Base-by-base conservation (phyloP, 2,113 vertebrate species). In the Formicarius rufipectus region DNA sequence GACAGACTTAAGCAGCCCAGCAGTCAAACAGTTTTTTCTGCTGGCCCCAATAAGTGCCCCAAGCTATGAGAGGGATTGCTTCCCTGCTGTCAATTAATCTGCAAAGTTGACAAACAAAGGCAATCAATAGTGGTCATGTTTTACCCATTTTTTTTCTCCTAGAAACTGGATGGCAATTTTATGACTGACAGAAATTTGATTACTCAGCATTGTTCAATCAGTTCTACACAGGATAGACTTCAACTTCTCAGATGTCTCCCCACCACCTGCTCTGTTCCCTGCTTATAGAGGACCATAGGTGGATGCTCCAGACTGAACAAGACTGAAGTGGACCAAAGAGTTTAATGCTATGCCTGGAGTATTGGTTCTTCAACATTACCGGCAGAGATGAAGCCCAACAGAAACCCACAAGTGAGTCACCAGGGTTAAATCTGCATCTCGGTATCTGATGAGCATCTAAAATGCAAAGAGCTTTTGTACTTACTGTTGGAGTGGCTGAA, bases 401-500 rank as follows among this genome's bases (percentile, higher is more conserved):
- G 59, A 91, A 91, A 73, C 8, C 14, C 23, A 79, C 33, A 56
- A 0, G 14, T 33, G 42, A 80, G 42, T 39, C 63, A 87, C 25
- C 0, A 1, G 21, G 14, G 44, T 52, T 42, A 84, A 52, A 91
- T 71, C 42, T 50, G 31, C 72, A 71, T 47, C 25, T 31, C 76
- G 0, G 0, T n/a, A 39, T 75, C 20, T 67, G 21, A 45, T 22
- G 12, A 49, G 33, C 4, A 27, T 14, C 68, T 59, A 83, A 83
- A 95, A 49, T 2, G 3, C 21, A 33, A 24, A 5, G 3, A 6
- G 11, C 10, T 37, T 28, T 55, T 85, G 47, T 67, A 89, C 98
- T 98, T 97, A 99, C 99, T 13, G 82, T 75, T 75, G 98, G 93
- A 84, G 96, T 52, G 20, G 53, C 92, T 0, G 5, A 76, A 60